phyloP scores from a whole-genome alignment of 1,140 invertebrate genomes.

The Scylla paramamosain region DNA sequence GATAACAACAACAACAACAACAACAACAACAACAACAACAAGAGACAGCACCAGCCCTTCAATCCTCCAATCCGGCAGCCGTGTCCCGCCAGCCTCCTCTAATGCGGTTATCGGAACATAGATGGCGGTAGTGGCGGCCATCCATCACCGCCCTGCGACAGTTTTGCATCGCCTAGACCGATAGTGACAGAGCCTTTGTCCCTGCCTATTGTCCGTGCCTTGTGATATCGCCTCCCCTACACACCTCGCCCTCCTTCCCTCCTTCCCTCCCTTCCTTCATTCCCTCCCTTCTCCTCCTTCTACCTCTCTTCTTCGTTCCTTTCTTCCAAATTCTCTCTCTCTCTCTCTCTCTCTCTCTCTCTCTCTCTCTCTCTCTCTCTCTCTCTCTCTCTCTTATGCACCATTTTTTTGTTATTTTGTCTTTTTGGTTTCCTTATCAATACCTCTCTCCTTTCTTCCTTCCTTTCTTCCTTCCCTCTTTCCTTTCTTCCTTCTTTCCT shows the following conservation, averaged over 20 bases:
- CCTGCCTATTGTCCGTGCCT: slow-evolving; percentile 24
- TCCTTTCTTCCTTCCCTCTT: background rate
- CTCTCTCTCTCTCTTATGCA: background rate
- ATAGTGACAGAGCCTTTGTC: slow-evolving; percentile 48
- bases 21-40: background rate
- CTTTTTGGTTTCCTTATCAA: background rate
- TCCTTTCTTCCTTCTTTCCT: background rate
- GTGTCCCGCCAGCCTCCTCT: background rate
- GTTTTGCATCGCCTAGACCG: slow-evolving; percentile 64
- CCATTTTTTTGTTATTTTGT: background rate
- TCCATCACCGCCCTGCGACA: slow-evolving; percentile 58
- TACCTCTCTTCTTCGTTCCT: background rate
- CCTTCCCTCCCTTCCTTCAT: background rate
- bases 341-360: background rate
- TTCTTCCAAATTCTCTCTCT: background rate
- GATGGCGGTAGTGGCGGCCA: slow-evolving; percentile 49
- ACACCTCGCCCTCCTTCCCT: background rate
- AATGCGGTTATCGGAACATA: slow-evolving; percentile 64
- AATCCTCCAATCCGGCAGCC: background rate
- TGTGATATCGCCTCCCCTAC: slow-evolving; percentile 40
- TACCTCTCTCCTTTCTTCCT: background rate
- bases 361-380: background rate
- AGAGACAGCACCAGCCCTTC: background rate
- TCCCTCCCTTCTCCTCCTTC: background rate
- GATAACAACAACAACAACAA: background rate